These are phyloP conservation scores for Acyrthosiphon pisum DNA, from an alignment of 1,140 invertebrate genomes.

Conservation along the genomic window DNA sequence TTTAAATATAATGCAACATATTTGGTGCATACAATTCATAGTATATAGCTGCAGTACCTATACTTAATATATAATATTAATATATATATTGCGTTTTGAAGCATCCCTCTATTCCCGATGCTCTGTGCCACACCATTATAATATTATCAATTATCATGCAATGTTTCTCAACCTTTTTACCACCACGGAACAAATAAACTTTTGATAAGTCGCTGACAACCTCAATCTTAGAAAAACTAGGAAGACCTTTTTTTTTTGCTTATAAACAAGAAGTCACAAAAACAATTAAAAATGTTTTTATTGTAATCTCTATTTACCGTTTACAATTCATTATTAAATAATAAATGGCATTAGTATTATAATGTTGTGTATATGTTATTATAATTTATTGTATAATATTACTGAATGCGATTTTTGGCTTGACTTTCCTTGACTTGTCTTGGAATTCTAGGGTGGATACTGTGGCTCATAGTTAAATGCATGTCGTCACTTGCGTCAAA, in stretches of 20 bases:
- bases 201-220: neutral
- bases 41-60: neutral
- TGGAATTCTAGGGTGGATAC: neutral
- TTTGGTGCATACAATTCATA: neutral
- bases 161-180: neutral
- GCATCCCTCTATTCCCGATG: neutral
- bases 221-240: neutral
- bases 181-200: neutral
- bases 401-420: neutral
- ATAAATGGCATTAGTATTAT: too few species aligned
- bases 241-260: neutral
- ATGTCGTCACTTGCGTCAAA: neutral
- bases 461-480: neutral
- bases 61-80: neutral
- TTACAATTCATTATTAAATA: too few species aligned
- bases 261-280: neutral
- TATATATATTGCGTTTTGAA: neutral
- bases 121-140: neutral
- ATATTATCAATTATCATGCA: too few species aligned
- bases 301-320: too few species aligned
- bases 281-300: too few species aligned
- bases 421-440: neutral
- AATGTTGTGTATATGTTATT: too few species aligned
- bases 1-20: neutral
- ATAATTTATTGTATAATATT: too few species aligned